Evolutionary conservation across 2,113 vertebrate species (phyloP), one percentile per base, ranked within the genome.

Genomic region (Melanostigma gelatinosum): DNA sequence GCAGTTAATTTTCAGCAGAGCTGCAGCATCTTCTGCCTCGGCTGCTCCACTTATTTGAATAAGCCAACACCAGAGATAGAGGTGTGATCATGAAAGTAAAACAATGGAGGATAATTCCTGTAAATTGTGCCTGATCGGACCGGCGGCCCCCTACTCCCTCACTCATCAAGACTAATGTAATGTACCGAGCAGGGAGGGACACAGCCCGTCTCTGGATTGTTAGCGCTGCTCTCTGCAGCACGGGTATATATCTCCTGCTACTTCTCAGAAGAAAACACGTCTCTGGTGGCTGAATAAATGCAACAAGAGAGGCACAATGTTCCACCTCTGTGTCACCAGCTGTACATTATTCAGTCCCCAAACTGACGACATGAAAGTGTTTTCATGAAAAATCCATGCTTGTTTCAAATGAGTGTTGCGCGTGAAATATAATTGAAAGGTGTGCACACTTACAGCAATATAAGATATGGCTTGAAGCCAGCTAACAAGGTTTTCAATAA

Each of bases 81-180:
- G 64, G 62, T 48, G 77, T 9, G 72, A 85, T 93, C 91, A 93
- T 92, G 83, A 90, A 88, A 88, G 90, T 83, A 89, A 92, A 91
- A 88, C 79, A 76, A 88, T 82, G 48, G 65, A 48, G 18, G 77
- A 84, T 94, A 85, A 94, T 89, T 91, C 70, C 73, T 22, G 48
- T 67, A 89, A 93, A 93, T 86, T 84, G 89, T 81, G 65, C 75
- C 77, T 87, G 82, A 93, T 92, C 84, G 57, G 24, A 76, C 68
- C 29, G 24, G 75, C 68, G 75, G 71, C 82, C 84, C 72, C 76
- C 66, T 15, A 6, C 75, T 65, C 68, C 63, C 69, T 27, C 3
- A 0, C 76, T 87, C 63, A 80, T 89, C 70, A 85, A 70, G 74
- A 60, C 74, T 83, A 89, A 92, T 89, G 64, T 80, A 77, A 85